Conservation (phyloP, 2,888 invertebrate genomes). For the Drosophila anomelani region DNA sequence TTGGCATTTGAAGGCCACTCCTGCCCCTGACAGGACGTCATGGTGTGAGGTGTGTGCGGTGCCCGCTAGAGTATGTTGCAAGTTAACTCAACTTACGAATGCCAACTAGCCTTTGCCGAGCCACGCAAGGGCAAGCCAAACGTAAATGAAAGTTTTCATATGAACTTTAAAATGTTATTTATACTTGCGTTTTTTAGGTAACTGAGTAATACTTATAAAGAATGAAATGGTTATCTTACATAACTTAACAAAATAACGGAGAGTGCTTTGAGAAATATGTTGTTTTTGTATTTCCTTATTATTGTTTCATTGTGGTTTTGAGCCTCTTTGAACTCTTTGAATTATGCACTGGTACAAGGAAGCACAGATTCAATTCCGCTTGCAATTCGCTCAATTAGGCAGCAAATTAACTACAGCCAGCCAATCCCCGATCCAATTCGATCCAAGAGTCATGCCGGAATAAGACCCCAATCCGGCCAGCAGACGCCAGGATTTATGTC, state of each 20-base stretch:
- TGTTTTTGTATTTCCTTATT: not conserved
- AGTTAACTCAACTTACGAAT: slow-evolving; percentile 25
- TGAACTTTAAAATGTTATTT: slow-evolving; percentile 1
- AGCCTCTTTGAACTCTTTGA: not conserved
- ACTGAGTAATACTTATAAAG: not conserved
- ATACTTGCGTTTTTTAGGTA: not conserved
- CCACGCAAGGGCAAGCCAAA: slow-evolving; percentile 27
- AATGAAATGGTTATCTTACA: not conserved
- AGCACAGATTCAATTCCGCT: slow-evolving; percentile 8
- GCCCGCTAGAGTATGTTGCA: slow-evolving; percentile 21
- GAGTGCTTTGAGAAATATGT: not conserved
- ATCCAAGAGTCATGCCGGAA: slow-evolving; percentile 22
- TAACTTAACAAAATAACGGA: not conserved
- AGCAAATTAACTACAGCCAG: slow-evolving; percentile 54
- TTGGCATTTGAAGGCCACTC: slow-evolving; percentile 40
- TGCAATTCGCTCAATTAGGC: slow-evolving; percentile 53
- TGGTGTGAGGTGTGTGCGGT: slow-evolving; percentile 10
- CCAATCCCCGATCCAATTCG: slow-evolving; percentile 22
- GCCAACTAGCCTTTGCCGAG: slow-evolving; percentile 20
- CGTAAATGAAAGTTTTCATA: slow-evolving; percentile 26
- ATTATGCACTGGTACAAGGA: not conserved
- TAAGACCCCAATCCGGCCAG: slow-evolving; percentile 15
- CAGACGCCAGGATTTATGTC: slow-evolving; percentile 57
- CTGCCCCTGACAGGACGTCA: slow-evolving; percentile 38
- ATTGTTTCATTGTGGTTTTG: not conserved